Base-by-base conservation (phyloP, 2,888 invertebrate species). In the Electrophaes corylata region DNA sequence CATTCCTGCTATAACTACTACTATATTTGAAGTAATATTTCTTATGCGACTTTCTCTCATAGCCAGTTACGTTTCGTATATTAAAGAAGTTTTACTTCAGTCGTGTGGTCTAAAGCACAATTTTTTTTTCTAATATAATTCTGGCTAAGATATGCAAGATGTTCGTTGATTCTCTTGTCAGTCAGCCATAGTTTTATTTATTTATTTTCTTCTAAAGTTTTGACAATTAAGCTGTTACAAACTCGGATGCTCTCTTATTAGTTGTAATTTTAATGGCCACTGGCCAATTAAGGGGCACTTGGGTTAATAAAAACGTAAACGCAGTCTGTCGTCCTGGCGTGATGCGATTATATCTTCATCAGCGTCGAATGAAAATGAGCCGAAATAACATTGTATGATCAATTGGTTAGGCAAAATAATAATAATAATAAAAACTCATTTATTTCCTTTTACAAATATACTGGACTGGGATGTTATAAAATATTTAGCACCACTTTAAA, bases 301-400 rank as follows among this genome's bases (percentile, higher is more conserved):
- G 55, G 60, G 58, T 62, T 66, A 66, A 66, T 68, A 66, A 66
- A 67, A 64, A 52, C 41, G 58, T 57, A 56, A n/a, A 49, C 52
- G 55, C 55, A 53, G 49, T 8, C 40, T 39, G 57, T 41, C 29
- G 10, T 10, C 2, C 31, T 57, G 45, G 33, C 53, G 31, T 55
- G 55, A 62, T 49, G 43, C 57, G 60, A 52, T 64, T 64, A 64
- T 58, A 56, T 62, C 44, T 26, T 39, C 52, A 60, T 62, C 60
- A 54, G 23, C 39, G n/a, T 29, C 43, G 37, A 19, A 48, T 40
- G 12, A 39, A 46, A 12, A 23, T 33, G 41, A 35, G 43, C 29
- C 16, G 11, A 29, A 43, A 10, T 10, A 44, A 16, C 29, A 18
- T 29, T 26, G 41, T 23, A 18, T 26, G 16, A 11, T 0, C 19